Conservation (phyloP, 2,888 invertebrate species). For the Drosophila antonietae region DNA sequence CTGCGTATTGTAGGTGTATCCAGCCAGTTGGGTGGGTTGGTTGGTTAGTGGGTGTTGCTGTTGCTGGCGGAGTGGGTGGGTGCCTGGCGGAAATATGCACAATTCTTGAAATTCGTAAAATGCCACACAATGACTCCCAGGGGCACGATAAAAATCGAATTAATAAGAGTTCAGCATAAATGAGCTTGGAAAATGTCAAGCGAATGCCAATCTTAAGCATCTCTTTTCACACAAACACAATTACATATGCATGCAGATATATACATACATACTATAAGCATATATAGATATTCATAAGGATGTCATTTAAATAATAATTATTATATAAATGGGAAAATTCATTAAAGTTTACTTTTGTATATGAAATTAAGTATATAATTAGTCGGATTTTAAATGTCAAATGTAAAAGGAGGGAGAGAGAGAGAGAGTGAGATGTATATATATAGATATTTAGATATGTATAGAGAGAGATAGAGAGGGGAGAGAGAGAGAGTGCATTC, state of each 20-base stretch:
- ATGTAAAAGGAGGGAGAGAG: too few species aligned
- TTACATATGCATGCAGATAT: neutral
- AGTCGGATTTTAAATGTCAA: too few species aligned
- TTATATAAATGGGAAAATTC: neutral
- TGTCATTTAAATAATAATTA: neutral
- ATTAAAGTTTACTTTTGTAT: too few species aligned
- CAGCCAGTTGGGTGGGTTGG: neutral
- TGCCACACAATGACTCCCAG: conserved; percentile 83
- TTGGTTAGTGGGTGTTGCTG: neutral
- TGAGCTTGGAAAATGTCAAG: conserved; percentile 74
- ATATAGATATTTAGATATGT: too few species aligned
- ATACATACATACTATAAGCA: neutral
- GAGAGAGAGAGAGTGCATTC: too few species aligned
- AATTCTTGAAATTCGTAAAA: conserved; percentile 73
- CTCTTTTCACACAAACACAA: conserved; percentile 16
- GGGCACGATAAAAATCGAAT: conserved; percentile 84
- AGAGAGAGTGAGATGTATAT: too few species aligned
- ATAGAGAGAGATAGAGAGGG: too few species aligned
- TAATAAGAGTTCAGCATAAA: conserved; percentile 84
- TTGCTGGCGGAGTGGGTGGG: neutral
- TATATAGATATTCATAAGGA: conserved; percentile 6
- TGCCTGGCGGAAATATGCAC: conserved; percentile 67
- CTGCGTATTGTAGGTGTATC: conserved; percentile 14
- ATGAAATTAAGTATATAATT: too few species aligned
- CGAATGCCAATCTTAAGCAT: conserved; percentile 29